phyloP scores from a whole-genome alignment of 1,140 invertebrate species.

The Wasmannia auropunctata region DNA sequence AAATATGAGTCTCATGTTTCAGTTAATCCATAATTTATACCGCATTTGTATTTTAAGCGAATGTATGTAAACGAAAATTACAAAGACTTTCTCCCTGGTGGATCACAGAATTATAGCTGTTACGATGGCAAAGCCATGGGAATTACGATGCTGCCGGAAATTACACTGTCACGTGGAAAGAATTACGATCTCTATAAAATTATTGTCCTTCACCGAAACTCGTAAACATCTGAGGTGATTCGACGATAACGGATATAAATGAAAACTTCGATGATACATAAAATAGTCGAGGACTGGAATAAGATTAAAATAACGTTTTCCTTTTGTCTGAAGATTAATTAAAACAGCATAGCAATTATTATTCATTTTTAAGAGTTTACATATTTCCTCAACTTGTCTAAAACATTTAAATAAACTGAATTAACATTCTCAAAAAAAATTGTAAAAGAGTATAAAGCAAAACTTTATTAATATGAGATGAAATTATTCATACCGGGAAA shows the following conservation, averaged over 20 bases:
- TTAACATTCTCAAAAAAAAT: constrained; percentile 7
- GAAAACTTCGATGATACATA: background rate
- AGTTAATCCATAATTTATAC: background rate
- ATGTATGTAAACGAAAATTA: constrained; percentile 35
- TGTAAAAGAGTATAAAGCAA: background rate
- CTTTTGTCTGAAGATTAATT: background rate
- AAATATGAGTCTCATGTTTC: no score
- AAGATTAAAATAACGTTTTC: background rate
- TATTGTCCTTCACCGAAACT: constrained; percentile 26
- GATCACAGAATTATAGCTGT: constrained; percentile 3
- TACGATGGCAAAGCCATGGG: background rate
- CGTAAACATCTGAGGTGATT: constrained; percentile 24
- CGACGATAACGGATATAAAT: constrained; percentile 3
- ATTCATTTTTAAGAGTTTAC: background rate
- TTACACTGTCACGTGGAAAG: constrained; percentile 46
- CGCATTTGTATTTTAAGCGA: background rate
- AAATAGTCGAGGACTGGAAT: background rate
- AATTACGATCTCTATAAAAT: constrained; percentile 43
- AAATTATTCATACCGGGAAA: background rate
- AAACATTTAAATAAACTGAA: background rate
- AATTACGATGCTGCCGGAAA: constrained; percentile 42
- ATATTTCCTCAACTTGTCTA: background rate
- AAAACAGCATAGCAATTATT: background rate
- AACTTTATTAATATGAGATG: constrained; percentile 8
- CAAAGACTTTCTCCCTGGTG: background rate